Conservation (phyloP, 2,113 vertebrate species). For the Mobula hypostoma region DNA sequence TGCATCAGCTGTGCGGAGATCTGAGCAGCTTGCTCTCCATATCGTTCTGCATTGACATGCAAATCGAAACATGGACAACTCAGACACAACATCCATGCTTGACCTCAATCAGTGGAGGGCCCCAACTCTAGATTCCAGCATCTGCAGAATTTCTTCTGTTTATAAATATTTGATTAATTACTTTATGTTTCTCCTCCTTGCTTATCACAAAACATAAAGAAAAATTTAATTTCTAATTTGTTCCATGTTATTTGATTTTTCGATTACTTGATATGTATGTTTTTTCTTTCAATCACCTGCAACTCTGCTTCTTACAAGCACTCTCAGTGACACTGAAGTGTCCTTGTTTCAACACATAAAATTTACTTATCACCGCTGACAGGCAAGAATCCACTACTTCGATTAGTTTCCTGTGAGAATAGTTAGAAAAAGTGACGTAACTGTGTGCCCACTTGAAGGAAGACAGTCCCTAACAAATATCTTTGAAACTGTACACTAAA, state of each 20-base stretch:
- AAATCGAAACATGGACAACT: too few species aligned
- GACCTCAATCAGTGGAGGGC: too few species aligned
- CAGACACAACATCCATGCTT: too few species aligned
- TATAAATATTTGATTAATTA: not conserved
- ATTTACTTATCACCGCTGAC: conserved; percentile 51
- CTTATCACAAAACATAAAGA: not conserved
- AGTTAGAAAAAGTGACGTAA: not conserved
- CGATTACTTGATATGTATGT: conserved; percentile 61
- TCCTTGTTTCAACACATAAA: conserved; percentile 45
- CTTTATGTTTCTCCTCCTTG: not conserved
- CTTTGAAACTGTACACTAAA: not conserved
- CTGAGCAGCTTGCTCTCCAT: too few species aligned
- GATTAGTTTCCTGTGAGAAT: conserved; percentile 52
- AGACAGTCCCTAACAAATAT: not conserved
- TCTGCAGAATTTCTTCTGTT: too few species aligned
- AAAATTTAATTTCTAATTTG: not conserved
- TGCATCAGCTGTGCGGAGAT: too few species aligned
- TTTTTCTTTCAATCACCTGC: conserved; percentile 61
- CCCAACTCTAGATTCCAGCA: too few species aligned
- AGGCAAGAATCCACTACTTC: conserved; percentile 63
- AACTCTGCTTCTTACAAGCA: conserved; percentile 54
- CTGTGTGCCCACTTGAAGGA: not conserved
- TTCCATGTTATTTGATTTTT: conserved; percentile 40
- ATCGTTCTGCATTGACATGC: too few species aligned
- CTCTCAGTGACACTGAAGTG: conserved; percentile 42